Conservation (phyloP, 2,888 invertebrate genomes). For the Athalia rosae region DNA sequence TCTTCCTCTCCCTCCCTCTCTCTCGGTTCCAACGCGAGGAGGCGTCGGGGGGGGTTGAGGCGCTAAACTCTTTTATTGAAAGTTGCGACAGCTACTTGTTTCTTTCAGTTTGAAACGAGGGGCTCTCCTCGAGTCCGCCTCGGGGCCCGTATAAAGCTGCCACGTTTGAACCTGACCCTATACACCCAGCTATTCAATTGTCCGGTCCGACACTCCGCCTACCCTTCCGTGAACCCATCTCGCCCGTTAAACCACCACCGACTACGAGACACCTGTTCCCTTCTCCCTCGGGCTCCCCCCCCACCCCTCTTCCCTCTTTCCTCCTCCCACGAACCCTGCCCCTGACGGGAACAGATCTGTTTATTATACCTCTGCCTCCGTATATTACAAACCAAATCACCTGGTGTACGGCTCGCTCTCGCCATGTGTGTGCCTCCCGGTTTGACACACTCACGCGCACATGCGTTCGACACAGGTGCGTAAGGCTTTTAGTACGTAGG, state of each 20-base stretch:
- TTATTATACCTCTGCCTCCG: conserved; percentile 59
- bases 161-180: conserved; percentile 43
- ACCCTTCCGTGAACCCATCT: conserved; percentile 49
- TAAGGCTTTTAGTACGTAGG: too few relatives aligned
- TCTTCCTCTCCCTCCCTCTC: not conserved
- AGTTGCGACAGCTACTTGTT: conserved; percentile 37
- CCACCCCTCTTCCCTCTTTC: conserved; percentile 40
- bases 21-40: not conserved
- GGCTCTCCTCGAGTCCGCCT: conserved; percentile 12
- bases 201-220: conserved; percentile 38
- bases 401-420: conserved; percentile 18
- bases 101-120: conserved; percentile 26
- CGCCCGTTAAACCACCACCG: conserved; percentile 52
- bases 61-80: conserved; percentile 41
- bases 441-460: conserved; percentile 31
- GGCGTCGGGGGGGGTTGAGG: not conserved
- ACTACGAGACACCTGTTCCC: conserved; percentile 63
- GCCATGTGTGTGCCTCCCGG: conserved; percentile 39
- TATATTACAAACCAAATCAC: conserved; percentile 54
- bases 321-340: conserved; percentile 48
- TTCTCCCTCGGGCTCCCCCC: conserved; percentile 48
- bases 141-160: conserved; percentile 34
- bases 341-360: conserved; percentile 61
- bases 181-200: conserved; percentile 42
- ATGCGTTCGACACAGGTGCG: too few relatives aligned